Conservation (phyloP, 2,113 vertebrate species). For the Cephalopterus ornatus region DNA sequence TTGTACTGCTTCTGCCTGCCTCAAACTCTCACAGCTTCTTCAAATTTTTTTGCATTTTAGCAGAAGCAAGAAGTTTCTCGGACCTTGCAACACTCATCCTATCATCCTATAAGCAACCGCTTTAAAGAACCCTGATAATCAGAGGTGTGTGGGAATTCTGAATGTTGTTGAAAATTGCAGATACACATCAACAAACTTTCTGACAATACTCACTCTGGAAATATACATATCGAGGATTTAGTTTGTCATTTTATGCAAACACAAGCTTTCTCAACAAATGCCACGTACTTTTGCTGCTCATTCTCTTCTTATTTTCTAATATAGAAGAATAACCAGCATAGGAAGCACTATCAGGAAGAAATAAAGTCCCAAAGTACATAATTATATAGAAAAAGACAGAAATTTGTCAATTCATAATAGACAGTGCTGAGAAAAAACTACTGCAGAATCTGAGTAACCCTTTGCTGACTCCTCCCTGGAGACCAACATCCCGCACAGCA, state of each 20-base stretch:
- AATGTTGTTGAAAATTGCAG: neutral
- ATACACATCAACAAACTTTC: neutral
- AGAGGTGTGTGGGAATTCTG: neutral
- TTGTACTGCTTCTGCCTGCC: neutral
- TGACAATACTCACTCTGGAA: neutral
- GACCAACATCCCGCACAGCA: neutral
- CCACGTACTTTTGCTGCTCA: neutral
- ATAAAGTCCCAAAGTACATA: conserved; percentile 53
- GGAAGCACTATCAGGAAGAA: conserved; percentile 6
- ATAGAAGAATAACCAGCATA: neutral
- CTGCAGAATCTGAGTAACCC: conserved; percentile 14
- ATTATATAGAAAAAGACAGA: conserved; percentile 17
- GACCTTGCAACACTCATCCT: neutral
- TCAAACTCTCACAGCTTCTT: neutral
- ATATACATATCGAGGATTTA: neutral
- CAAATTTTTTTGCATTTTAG: neutral
- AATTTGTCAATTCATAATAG: conserved; percentile 45
- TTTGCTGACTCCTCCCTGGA: conserved; percentile 27
- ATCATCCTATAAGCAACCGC: neutral
- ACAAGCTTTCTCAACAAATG: neutral
- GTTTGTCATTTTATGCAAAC: neutral
- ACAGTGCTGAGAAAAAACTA: neutral
- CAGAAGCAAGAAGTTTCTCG: neutral
- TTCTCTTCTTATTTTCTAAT: conserved; percentile 1
- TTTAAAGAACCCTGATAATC: neutral